Evolutionary conservation across 92 coral and sea anemone genomes (phyloP).

Genomic region (Parazoanthus atlanticus): DNA sequence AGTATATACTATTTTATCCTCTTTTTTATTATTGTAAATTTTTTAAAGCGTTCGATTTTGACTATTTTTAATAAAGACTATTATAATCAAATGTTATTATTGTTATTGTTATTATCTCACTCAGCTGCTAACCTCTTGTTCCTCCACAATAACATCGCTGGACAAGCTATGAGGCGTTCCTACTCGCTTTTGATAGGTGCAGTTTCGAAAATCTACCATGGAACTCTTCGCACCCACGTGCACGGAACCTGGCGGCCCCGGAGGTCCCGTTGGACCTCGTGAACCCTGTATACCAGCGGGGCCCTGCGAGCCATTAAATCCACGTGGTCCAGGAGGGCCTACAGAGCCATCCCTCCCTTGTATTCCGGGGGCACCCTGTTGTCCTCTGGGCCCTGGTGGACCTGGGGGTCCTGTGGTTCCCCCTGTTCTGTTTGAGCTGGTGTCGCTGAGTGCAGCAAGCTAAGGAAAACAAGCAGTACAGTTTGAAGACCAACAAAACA

Average conservation of each 20-base stretch:
- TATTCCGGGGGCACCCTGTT: conserved; percentile 30
- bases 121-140: conserved; percentile 15
- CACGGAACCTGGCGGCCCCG: neutral
- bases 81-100: too few relatives aligned
- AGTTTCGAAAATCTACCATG: conserved; percentile 9
- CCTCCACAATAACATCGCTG: conserved; percentile 15
- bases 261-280: conserved; percentile 24
- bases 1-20: too few relatives aligned
- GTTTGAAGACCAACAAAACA: too few relatives aligned
- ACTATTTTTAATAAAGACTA: too few relatives aligned
- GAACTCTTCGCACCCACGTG: neutral
- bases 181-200: conserved; percentile 3
- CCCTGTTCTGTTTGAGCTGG: conserved; percentile 29
- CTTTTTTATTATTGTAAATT: too few relatives aligned
- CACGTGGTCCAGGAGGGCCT: conserved; percentile 43
- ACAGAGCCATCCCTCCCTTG: conserved; percentile 35
- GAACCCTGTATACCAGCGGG: conserved; percentile 27
- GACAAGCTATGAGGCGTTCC: conserved; percentile 11
- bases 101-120: too few relatives aligned
- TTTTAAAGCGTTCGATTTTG: too few relatives aligned
- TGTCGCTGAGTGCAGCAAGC: conserved; percentile 5
- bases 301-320: conserved; percentile 46
- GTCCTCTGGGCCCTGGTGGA: conserved; percentile 37
- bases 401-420: conserved; percentile 36
- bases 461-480: neutral